phyloP scores from a whole-genome alignment of 2,113 vertebrate species.

The Columba livia region DNA sequence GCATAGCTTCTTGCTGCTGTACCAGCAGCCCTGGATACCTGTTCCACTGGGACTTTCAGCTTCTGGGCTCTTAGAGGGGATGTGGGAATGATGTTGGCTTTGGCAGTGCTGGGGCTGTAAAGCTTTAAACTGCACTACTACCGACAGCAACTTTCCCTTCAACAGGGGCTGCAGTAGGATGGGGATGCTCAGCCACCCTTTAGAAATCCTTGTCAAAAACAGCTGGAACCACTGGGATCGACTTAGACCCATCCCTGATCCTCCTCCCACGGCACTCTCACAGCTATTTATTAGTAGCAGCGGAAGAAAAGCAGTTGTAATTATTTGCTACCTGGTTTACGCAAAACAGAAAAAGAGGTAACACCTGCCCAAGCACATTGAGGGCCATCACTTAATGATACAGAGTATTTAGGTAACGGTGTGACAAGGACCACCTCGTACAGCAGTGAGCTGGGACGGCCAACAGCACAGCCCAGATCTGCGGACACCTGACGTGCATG shows the following conservation, averaged over 20 bases:
- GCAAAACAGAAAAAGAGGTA: neutral
- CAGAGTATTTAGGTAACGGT: neutral
- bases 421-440: rapidly evolving
- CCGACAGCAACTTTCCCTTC: neutral
- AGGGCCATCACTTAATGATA: neutral
- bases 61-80: neutral
- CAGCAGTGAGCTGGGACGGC: neutral
- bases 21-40: neutral
- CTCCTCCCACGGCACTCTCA: neutral
- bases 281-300: neutral
- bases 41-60: neutral
- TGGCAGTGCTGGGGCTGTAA: neutral
- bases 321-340: neutral
- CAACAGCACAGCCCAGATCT: neutral
- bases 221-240: neutral
- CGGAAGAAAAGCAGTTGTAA: neutral
- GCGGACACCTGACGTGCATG: neutral
- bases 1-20: neutral
- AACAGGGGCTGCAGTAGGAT: neutral
- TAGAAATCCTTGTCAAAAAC: neutral
- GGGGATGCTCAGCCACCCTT: neutral
- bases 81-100: neutral
- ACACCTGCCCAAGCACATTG: neutral
- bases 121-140: neutral
- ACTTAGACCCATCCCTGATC: neutral